Evolutionary conservation across 2,797 vertebrate genomes (phyloP), one percentile per base, ranked within the genome.

Genomic region (Aplochiton taeniatus): DNA sequence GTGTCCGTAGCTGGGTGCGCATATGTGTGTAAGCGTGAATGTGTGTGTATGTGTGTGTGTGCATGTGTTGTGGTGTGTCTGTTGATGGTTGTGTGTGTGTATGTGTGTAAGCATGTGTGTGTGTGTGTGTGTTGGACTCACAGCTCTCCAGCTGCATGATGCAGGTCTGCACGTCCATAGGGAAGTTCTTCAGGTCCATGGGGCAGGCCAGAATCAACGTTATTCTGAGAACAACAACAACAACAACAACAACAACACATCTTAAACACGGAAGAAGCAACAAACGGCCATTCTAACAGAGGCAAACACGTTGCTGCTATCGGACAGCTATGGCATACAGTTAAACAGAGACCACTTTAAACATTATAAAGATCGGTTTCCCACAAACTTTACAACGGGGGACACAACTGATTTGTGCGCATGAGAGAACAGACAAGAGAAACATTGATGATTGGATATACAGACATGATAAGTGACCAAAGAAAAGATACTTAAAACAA

Each of bases 121-220:
- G 60, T 56, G 44, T 57, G 53, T 55, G 45, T 49, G 44, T 55
- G 31, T 55, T 20, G 31, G 31, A 96, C 97, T 97, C 89, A 99
- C 97, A 99, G 92, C 97, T 99, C 90, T 99, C 97, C 70, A 99
- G 89, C 88, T 99, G 97, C 97, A 99, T 99, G 86, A 98, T 98
- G 78, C 97, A 99, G 0, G 97, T 99, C 93, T 99, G 97, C n/a
- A 98, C 96, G 0, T 99, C 97, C 97, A 98, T 99, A 5, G 97
- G 97, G 83, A 99, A 99, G 81, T 98, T 98, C 93, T 98, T 99
- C 89, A 99, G 89, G 77, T 90, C 89, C 96, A 98, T 97, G 46
- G 96, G 96, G 82, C 96, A 98, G 76, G 96, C 95, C 85, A 98
- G 85, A 0, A 95, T 84, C 88, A 97, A 83, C 0, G 89, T 89